Percentiles rank a stretch among this genome's conserved stretches.
These are phyloP conservation scores for Triops cancriformis DNA, from an alignment of 1,140 invertebrate genomes.

Conservation along the genomic window DNA sequence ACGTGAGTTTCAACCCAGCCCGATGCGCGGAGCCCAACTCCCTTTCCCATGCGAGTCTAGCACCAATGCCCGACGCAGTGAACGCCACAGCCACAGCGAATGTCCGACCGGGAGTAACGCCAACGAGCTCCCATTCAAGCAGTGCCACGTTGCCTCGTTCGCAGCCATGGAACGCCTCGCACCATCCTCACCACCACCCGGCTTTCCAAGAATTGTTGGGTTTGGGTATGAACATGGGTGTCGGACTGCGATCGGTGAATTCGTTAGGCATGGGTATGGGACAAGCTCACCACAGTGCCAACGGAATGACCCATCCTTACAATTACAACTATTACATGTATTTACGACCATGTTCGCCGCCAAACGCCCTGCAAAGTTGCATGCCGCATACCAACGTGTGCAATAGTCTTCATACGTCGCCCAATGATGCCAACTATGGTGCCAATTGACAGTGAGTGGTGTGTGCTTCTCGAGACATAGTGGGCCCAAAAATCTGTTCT, in stretches of 20 bases:
- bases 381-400: neutral
- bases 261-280: neutral
- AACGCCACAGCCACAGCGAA: neutral
- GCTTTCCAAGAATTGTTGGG: neutral
- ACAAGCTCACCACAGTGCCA: neutral
- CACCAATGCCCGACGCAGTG: neutral
- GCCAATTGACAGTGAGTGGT: neutral
- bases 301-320: slow-evolving; percentile 5
- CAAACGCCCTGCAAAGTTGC: neutral
- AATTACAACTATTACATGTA: slow-evolving; percentile 7
- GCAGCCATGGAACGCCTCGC: slow-evolving; percentile 1
- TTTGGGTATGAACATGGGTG: neutral
- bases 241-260: neutral
- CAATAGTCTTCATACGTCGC: neutral
- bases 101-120: neutral
- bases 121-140: neutral
- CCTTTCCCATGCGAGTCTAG: neutral
- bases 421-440: slow-evolving; percentile 1
- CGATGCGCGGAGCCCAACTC: neutral
- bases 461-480: neutral
- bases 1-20: neutral
- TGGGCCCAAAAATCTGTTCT: neutral
- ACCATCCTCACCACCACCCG: neutral
- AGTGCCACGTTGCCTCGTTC: neutral
- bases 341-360: neutral